phyloP scores from a whole-genome alignment of 2,888 invertebrate genomes.

The Ptychoptera contaminata region DNA sequence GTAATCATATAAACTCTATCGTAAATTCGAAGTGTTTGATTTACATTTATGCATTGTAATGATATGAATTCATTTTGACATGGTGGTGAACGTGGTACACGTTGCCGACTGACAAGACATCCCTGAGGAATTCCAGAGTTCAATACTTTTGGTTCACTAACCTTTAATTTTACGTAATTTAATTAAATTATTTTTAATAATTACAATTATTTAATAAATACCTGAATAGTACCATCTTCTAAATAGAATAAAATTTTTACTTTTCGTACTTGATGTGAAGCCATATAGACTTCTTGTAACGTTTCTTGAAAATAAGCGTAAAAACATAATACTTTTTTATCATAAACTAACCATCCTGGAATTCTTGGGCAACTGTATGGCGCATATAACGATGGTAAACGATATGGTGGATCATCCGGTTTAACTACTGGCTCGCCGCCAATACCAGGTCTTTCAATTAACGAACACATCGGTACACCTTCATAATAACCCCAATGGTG shows the following conservation, averaged over 20 bases:
- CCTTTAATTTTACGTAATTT: slow-evolving; percentile 26
- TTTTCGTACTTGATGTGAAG: slow-evolving; percentile 54
- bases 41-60: slow-evolving; percentile 75
- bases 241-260: slow-evolving; percentile 75
- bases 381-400: slow-evolving; percentile 55
- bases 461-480: slow-evolving; percentile 43
- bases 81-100: slow-evolving; percentile 60
- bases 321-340: slow-evolving; percentile 54
- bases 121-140: slow-evolving; percentile 83
- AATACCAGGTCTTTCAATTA: slow-evolving; percentile 41
- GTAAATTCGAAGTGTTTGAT: slow-evolving; percentile 61
- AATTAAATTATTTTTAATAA: neutral
- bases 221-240: slow-evolving; percentile 85
- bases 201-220: slow-evolving; percentile 26
- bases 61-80: slow-evolving; percentile 63
- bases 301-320: slow-evolving; percentile 34
- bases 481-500: slow-evolving; percentile 44
- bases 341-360: slow-evolving; percentile 77
- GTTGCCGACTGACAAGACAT: slow-evolving; percentile 62
- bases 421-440: slow-evolving; percentile 36
- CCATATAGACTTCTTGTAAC: slow-evolving; percentile 50
- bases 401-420: slow-evolving; percentile 33
- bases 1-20: slow-evolving; percentile 69
- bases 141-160: slow-evolving; percentile 60
- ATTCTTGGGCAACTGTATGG: slow-evolving; percentile 56